These are phyloP conservation scores for Quadriops clusia DNA, from an alignment of 2,888 invertebrate genomes.

Conservation along the genomic window DNA sequence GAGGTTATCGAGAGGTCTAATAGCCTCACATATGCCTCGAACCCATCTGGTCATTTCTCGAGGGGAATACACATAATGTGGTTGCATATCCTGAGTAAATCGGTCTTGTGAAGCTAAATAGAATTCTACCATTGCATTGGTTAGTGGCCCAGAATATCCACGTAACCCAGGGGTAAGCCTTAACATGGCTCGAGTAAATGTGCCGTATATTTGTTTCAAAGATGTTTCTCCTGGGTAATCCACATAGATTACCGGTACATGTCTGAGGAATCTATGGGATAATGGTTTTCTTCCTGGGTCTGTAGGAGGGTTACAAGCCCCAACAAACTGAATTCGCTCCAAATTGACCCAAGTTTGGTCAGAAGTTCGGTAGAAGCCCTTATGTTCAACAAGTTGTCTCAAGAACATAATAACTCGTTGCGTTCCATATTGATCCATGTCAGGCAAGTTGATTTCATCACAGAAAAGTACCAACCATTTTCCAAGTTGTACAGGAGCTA, in stretches of 20 bases:
- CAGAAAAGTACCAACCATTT: conserved; percentile 99
- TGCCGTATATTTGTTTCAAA: conserved; percentile 95
- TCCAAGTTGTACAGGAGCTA: conserved; percentile 87
- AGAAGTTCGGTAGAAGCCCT: conserved; percentile 76
- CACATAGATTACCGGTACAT: conserved; percentile 97
- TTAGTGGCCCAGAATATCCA: conserved; percentile 90
- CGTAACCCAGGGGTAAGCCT: conserved; percentile 83
- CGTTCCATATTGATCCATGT: conserved; percentile 95
- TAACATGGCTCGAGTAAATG: conserved; percentile 96
- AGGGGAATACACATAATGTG: conserved; percentile 98
- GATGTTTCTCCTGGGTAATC: conserved; percentile 99
- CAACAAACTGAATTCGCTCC: conserved; percentile 98
- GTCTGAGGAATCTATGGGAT: conserved; percentile 69
- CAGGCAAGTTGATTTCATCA: conserved; percentile 99
- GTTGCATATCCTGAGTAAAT: conserved; percentile 99
- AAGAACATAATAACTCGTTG: conserved; percentile 99
- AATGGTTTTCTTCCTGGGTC: conserved; percentile 97
- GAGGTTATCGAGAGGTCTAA: conserved; percentile 85
- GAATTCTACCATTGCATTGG: conserved; percentile 98
- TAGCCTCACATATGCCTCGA: conserved; percentile 96
- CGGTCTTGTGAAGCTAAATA: conserved; percentile 93
- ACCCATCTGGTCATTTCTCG: conserved; percentile 99
- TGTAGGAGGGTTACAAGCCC: conserved; percentile 99
- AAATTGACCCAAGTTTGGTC: conserved; percentile 96
- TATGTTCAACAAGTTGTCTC: conserved; percentile 93